Conservation (phyloP, 2,888 invertebrate genomes). For the Leucophora obtusa region DNA sequence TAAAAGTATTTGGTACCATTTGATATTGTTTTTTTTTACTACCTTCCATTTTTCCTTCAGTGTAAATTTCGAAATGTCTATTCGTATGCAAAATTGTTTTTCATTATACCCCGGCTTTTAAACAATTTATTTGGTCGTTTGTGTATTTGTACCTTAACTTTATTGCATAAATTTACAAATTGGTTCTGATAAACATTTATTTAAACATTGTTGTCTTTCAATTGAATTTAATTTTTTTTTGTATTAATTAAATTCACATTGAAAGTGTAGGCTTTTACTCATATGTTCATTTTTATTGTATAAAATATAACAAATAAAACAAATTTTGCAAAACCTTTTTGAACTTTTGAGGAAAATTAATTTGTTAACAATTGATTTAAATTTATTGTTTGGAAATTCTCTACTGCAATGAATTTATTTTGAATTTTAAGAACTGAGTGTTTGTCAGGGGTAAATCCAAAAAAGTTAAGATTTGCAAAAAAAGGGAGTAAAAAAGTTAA, state of each 20-base stretch:
- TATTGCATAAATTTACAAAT: conserved; percentile 13
- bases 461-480: no score
- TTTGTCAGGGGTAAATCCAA: not conserved
- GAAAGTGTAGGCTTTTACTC: not conserved
- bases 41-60: no score
- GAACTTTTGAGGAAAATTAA: conserved; percentile 12
- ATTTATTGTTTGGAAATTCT: not conserved
- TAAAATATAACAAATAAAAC: not conserved
- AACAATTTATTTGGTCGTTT: not conserved
- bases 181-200: conserved; percentile 25
- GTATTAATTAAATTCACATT: conserved; percentile 7
- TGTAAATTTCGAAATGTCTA: no score
- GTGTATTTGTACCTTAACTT: not conserved
- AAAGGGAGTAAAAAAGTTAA: no score
- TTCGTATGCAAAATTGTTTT: not conserved
- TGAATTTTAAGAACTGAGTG: not conserved
- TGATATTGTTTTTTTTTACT: no score
- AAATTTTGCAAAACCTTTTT: conserved; percentile 7
- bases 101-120: not conserved
- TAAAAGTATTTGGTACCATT: no score
- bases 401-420: not conserved
- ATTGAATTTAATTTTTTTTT: conserved; percentile 24
- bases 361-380: not conserved
- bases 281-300: not conserved
- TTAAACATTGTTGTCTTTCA: conserved; percentile 24